Evolutionary conservation across 2,113 vertebrate species (phyloP).

Genomic region (Xiphophorus maculatus): DNA sequence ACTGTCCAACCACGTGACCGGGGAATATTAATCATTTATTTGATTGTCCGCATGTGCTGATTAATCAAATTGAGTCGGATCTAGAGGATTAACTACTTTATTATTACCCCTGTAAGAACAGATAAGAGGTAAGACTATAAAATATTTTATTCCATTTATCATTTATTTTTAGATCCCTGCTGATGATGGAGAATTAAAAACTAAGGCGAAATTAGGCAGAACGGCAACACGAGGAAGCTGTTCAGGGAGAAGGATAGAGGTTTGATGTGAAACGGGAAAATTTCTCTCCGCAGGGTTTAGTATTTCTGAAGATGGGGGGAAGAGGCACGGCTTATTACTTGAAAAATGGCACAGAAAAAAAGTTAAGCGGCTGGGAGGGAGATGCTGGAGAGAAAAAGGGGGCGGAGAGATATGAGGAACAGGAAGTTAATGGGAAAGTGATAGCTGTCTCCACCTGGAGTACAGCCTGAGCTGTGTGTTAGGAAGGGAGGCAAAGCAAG

Average conservation of each 20-base stretch:
- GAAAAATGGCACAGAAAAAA: constrained; percentile 58
- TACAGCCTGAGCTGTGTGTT: constrained; percentile 65
- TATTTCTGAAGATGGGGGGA: constrained; percentile 55
- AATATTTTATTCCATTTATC: constrained; percentile 87
- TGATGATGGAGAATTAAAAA: constrained; percentile 85
- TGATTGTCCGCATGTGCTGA: constrained; percentile 86
- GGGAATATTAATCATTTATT: constrained; percentile 87
- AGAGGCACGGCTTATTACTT: constrained; percentile 61
- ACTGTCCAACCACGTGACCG: constrained; percentile 80
- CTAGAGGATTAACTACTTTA: constrained; percentile 86
- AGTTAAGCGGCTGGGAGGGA: constrained; percentile 66
- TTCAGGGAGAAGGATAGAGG: constrained; percentile 43
- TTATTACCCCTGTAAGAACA: constrained; percentile 83
- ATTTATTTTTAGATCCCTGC: constrained; percentile 86
- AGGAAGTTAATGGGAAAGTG: constrained; percentile 79
- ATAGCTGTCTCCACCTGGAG: constrained; percentile 79
- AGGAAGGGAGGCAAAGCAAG: constrained; percentile 55
- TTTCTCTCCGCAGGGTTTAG: constrained; percentile 64
- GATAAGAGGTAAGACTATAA: constrained; percentile 85
- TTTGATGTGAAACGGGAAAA: constrained; percentile 8
- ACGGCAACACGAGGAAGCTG: constrained; percentile 67
- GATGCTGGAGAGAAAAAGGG: constrained; percentile 59
- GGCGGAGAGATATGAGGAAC: constrained; percentile 68
- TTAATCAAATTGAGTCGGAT: constrained; percentile 86
- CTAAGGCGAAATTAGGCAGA: constrained; percentile 79